Base-by-base conservation (phyloP, 2,888 invertebrate genomes). In the Steinernema carpocapsae region DNA sequence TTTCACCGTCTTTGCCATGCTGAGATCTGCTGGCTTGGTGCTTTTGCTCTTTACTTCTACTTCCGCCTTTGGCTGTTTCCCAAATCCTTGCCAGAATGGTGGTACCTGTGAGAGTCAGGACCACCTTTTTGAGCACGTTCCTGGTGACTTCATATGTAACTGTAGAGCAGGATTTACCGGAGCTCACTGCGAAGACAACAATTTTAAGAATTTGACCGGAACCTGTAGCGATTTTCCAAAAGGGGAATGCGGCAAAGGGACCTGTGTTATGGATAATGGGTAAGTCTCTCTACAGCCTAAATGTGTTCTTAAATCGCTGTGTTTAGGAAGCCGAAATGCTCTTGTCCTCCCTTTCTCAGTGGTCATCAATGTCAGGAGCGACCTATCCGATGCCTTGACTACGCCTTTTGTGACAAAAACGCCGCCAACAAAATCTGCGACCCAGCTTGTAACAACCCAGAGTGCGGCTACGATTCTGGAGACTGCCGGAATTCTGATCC, bases 151-250 rank as follows among this genome's bases (percentile, higher is more conserved):
- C 19, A 72, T 45, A 29, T 77, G 77, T 29, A 51, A 72, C n/a
- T 77, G 77, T 45, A 6, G 26, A 14, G 12, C n/a, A 2, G 76
- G 77, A 26, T 64, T 64, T 32, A 17, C 1, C 7, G 64, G 64
- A 64, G 4, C 7, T 1, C 6, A 32, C 17, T 64, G 64, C 32
- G 64, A 64, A 64, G 22, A 19, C 24, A 22, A 17, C 48, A 14
- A n/a, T 4, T 48, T 4, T 10, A 3, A 37, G 37, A 37, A 48
- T 56, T 22, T 12, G 4, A 2, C 2, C 22, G 3, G 14, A 4
- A 26, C 6, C 56, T 56, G 56, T 22, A 14, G 14, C 56, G 22
- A 56, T 4, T 56, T n/a, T n/a, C n/a, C n/a, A n/a, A n/a, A n/a
- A n/a, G n/a, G 14, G 19, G 24, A 24, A 12, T 56, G 56, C 24